Evolutionary conservation across 2,797 vertebrate genomes (phyloP).

Genomic region (Mastacembelus armatus): DNA sequence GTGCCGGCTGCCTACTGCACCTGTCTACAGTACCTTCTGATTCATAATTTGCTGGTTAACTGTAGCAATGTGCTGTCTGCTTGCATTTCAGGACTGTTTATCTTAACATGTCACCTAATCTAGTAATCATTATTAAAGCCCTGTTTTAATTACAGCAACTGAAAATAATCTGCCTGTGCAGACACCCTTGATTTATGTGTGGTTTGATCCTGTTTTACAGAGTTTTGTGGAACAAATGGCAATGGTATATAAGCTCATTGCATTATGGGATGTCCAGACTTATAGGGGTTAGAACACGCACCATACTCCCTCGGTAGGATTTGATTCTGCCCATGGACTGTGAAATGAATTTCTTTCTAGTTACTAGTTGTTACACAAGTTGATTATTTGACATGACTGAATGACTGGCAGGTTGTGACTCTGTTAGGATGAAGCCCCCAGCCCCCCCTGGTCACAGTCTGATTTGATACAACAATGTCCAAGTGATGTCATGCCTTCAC

Average conservation of each 20-base stretch:
- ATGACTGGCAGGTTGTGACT: constrained; percentile 49
- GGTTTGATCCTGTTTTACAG: no score
- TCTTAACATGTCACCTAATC: not conserved
- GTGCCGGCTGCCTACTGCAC: no score
- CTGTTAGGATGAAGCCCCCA: constrained; percentile 23
- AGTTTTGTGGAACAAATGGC: not conserved
- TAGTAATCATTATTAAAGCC: not conserved
- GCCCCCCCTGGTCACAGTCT: constrained; percentile 44
- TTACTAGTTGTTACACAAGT: no score
- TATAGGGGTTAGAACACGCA: not conserved
- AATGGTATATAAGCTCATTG: not conserved
- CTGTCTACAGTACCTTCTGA: no score
- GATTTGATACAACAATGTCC: constrained; percentile 67
- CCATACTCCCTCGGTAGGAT: no score
- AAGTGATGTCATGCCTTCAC: constrained; percentile 59
- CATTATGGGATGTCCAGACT: not conserved
- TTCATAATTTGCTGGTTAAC: no score
- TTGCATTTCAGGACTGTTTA: no score
- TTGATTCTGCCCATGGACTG: no score
- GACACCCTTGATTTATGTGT: constrained; percentile 2
- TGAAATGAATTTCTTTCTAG: no score
- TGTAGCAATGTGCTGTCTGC: no score
- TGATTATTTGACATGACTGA: constrained; percentile 11
- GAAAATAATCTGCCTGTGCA: not conserved
- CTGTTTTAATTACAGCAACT: no score